phyloP scores from a whole-genome alignment of 2,113 vertebrate genomes.

The Gymnobelideus leadbeateri region DNA sequence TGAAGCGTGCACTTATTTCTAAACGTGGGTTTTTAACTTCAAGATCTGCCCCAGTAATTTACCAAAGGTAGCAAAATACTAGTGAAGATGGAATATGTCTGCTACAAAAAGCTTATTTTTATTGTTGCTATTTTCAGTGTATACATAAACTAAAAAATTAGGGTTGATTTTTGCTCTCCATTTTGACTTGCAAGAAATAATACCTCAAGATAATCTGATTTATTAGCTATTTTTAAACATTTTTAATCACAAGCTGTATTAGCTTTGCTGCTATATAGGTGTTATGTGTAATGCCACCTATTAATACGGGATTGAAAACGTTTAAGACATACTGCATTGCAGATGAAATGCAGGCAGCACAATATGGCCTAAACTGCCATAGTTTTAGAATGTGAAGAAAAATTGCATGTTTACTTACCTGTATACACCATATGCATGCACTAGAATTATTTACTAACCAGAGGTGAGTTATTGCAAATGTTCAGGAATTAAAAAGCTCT shows the following conservation, averaged over 20 bases:
- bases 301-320: constrained; percentile 92
- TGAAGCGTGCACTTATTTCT: constrained; percentile 97
- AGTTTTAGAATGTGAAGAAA: constrained; percentile 93
- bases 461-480: constrained; percentile 88
- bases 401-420: constrained; percentile 94
- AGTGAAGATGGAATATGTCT: constrained; percentile 93
- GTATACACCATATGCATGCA: constrained; percentile 95
- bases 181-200: constrained; percentile 96
- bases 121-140: constrained; percentile 93
- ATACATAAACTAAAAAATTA: constrained; percentile 91
- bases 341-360: constrained; percentile 93
- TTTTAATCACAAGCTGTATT: constrained; percentile 98
- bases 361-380: constrained; percentile 91
- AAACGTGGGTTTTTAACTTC: constrained; percentile 93
- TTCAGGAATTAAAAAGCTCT: constrained; percentile 81
- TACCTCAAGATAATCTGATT: constrained; percentile 99
- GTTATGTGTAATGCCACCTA: constrained; percentile 96
- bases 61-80: constrained; percentile 98
- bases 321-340: constrained; percentile 91
- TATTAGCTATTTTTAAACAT: constrained; percentile 95
- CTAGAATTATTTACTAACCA: constrained; percentile 89
- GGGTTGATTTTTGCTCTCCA: constrained; percentile 93
- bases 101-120: constrained; percentile 93
- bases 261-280: constrained; percentile 99
- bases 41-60: constrained; percentile 94